These are phyloP conservation scores for Tricholaema leucomelas DNA, from an alignment of 2,113 vertebrate species.

Conservation along the genomic window DNA sequence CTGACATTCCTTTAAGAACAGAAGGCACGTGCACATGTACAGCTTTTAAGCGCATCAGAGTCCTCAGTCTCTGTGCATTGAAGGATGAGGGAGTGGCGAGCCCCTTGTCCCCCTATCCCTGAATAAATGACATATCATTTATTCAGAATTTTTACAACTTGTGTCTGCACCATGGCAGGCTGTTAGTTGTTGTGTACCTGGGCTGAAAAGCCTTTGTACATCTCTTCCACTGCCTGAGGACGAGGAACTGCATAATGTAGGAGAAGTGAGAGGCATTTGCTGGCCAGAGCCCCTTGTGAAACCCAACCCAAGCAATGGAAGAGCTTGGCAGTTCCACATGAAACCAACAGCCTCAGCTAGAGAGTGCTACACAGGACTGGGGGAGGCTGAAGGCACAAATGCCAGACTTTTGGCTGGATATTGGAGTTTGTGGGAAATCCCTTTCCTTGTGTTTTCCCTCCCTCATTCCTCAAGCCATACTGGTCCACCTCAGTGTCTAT, in stretches of 20 bases:
- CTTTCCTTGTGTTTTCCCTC: not conserved
- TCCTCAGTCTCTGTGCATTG: not conserved
- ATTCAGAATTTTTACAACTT: not conserved
- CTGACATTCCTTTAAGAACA: not conserved
- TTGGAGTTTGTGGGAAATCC: not conserved
- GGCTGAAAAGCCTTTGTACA: not conserved
- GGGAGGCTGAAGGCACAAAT: not conserved
- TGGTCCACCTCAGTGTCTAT: not conserved
- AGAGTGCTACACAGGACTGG: too few relatives aligned
- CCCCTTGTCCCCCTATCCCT: too few relatives aligned
- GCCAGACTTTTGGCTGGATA: not conserved
- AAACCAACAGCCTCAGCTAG: not conserved
- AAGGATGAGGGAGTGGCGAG: not conserved
- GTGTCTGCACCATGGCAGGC: not conserved
- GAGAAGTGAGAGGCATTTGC: rapidly evolving
- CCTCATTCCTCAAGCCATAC: not conserved
- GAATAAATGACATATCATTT: not conserved
- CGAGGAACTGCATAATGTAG: not conserved
- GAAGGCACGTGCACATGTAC: rapidly evolving
- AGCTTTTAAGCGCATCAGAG: not conserved
- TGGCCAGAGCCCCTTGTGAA: not conserved
- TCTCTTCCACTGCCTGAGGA: not conserved
- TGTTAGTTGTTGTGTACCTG: not conserved
- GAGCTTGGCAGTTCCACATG: not conserved
- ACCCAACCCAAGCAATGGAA: not conserved